Base-by-base conservation (phyloP, 2,797 vertebrate species). In the Adelosebastes latens region DNA sequence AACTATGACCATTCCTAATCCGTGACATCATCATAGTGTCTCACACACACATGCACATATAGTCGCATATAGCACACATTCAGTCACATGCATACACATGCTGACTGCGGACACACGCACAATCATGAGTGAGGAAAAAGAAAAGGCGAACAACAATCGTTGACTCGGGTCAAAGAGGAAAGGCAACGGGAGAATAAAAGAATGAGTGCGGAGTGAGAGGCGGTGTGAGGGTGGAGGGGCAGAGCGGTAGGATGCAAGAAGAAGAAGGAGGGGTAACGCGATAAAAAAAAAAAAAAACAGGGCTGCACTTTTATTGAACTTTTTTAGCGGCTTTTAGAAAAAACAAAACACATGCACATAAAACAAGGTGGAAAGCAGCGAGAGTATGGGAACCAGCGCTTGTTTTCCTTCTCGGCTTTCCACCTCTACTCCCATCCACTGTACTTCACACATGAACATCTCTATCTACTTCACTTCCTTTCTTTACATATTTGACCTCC, bases 161-260 rank as follows among this genome's bases (percentile, higher is more conserved):
- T 86, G 79, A 87, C 80, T 84, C 31, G 60, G 79, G 85, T 86
- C 75, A 69, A 79, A 82, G 88, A 93, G 92, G 92, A 95, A 95
- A 92, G 69, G 87, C 88, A 79, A 61, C 3, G 64, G 67, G 80
- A 82, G 87, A 85, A 92, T 91, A 81, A 93, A 94, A 95, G 93
- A 95, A 95, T 94, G 90, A 95, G 94, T 90, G 95, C 77, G 56
- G 95, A 95, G 94, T 95, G 95, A 95, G 90, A 88, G 85, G 90
- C 61, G 61, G 88, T 65, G 81, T 66, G 79, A 84, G 92, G 91
- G 88, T 75, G 84, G 82, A 83, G 88, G 75, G 77, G 67, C 79
- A 39, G 64, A 87, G 72, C 20, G 2, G 58, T 31, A 68, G 67
- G 72, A 80, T 75, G 69, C 46, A 27, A 67, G 71, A n/a, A 53